phyloP scores from a whole-genome alignment of 2,113 vertebrate species.

The Conger conger region DNA sequence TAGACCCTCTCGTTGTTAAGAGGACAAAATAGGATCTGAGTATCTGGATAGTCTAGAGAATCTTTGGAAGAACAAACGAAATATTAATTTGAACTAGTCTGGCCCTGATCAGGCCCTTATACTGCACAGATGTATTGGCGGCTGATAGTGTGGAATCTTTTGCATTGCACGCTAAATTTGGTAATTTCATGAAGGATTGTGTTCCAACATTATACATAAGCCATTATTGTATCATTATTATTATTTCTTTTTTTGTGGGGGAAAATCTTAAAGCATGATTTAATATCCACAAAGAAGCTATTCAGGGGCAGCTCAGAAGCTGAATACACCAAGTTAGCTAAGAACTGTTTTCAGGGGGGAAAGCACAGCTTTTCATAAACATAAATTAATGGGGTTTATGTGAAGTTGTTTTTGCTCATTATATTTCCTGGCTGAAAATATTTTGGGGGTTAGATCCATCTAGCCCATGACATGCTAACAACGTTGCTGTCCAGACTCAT shows the following conservation, averaged over 20 bases:
- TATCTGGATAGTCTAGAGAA: too few relatives aligned
- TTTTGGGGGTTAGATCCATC: neutral
- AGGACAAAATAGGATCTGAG: too few relatives aligned
- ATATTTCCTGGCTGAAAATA: neutral
- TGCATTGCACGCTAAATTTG: neutral
- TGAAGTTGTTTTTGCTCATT: neutral
- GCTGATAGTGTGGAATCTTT: too few relatives aligned
- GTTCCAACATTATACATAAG: neutral
- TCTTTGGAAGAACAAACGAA: neutral
- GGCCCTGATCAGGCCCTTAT: too few relatives aligned
- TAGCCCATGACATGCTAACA: neutral
- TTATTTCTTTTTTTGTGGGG: too few relatives aligned
- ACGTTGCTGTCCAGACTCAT: neutral
- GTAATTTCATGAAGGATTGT: neutral
- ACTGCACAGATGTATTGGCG: neutral
- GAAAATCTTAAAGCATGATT: too few relatives aligned
- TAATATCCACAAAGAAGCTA: neutral
- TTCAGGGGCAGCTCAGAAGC: neutral
- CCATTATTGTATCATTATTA: neutral
- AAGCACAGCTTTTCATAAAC: neutral
- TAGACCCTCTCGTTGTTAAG: too few relatives aligned
- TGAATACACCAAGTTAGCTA: neutral
- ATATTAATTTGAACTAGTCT: neutral
- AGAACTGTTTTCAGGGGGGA: neutral
- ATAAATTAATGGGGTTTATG: neutral